A percentile compares a stretch with the other conserved stretches of the same genome.
Evolutionary conservation across 2,888 invertebrate species (phyloP).

Genomic region (Asteroscopus sphinx): DNA sequence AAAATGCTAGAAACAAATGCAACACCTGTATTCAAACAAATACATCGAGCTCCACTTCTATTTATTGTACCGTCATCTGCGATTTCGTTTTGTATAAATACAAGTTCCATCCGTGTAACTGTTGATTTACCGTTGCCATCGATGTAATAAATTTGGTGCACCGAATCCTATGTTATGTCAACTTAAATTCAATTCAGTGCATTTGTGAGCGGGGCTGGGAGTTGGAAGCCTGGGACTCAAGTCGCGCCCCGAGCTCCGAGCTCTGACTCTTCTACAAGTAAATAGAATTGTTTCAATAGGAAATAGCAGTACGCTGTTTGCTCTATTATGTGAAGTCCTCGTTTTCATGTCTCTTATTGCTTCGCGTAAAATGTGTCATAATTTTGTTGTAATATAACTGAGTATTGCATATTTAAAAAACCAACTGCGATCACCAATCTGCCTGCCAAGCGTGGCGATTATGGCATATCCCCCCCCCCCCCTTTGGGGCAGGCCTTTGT

Average conservation of each 20-base stretch:
- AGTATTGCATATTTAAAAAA: no score
- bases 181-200: slow-evolving; percentile 77
- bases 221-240: slow-evolving; percentile 46
- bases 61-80: not conserved
- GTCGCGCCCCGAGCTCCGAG: slow-evolving; percentile 57
- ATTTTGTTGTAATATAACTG: slow-evolving; percentile 30
- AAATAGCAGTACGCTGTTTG: slow-evolving; percentile 44
- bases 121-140: slow-evolving; percentile 57
- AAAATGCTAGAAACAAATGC: not conserved
- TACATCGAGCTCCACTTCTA: not conserved
- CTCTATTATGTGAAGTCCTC: slow-evolving; percentile 47
- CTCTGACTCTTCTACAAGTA: slow-evolving; percentile 71
- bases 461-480: no score
- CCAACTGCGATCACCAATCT: no score
- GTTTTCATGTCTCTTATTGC: slow-evolving; percentile 51
- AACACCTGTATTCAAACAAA: not conserved
- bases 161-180: slow-evolving; percentile 75
- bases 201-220: slow-evolving; percentile 62
- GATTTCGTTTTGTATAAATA: not conserved
- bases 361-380: slow-evolving; percentile 13
- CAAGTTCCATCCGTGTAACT: slow-evolving; percentile 40
- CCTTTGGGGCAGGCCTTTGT: no score
- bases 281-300: slow-evolving; percentile 76
- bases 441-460: no score
- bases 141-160: slow-evolving; percentile 78